Evolutionary conservation across 2,113 vertebrate genomes (phyloP).

Genomic region (Toxostoma redivivum): DNA sequence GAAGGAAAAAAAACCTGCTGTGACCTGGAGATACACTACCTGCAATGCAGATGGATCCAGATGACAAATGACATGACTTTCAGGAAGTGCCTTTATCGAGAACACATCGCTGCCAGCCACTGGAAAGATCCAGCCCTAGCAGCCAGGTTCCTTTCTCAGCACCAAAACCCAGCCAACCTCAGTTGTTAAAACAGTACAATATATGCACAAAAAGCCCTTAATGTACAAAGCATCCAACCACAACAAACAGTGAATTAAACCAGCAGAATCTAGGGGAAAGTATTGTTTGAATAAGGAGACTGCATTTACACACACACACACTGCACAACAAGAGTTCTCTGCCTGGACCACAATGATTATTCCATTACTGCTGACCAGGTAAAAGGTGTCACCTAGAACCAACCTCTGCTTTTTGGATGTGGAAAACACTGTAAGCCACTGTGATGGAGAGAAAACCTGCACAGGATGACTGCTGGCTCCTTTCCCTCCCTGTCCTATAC

Average conservation of each 20-base stretch:
- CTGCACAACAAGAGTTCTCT: neutral
- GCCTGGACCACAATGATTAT: neutral
- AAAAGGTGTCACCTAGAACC: neutral
- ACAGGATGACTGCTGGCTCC: neutral
- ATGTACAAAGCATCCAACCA: neutral
- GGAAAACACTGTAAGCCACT: neutral
- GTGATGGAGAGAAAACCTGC: neutral
- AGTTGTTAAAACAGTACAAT: neutral
- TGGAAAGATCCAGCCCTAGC: neutral
- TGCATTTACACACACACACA: neutral
- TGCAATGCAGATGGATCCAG: conserved; percentile 44
- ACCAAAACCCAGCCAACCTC: neutral
- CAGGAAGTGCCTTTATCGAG: neutral
- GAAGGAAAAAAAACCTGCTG: neutral
- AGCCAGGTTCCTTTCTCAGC: neutral
- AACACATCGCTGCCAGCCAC: neutral
- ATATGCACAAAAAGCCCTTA: neutral
- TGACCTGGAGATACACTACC: neutral
- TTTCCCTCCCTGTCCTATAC: neutral
- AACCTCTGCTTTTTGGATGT: neutral
- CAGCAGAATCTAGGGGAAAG: neutral
- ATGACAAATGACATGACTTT: conserved; percentile 21
- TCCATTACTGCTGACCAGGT: neutral
- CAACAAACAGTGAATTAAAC: neutral
- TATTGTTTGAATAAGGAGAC: neutral